Conservation (phyloP, 1,140 invertebrate genomes). For the Dolichoris vasculosae region DNA sequence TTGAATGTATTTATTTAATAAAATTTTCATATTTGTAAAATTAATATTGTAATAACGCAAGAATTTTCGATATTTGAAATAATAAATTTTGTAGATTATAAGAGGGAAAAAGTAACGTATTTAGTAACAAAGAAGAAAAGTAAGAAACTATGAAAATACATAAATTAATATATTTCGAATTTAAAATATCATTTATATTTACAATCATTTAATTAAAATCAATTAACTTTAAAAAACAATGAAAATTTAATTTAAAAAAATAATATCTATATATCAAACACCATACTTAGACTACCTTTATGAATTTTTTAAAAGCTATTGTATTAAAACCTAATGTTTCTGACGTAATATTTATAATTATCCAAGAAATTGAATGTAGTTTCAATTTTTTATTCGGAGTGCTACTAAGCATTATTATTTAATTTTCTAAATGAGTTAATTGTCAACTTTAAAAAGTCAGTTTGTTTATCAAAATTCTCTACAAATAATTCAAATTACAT, state of each 20-base stretch:
- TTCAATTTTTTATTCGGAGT: background rate
- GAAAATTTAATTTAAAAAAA: background rate
- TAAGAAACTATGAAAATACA: too few relatives aligned
- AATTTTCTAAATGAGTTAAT: background rate
- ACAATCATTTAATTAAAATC: background rate
- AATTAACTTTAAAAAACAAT: background rate
- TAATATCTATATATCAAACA: background rate
- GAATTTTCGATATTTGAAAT: too few relatives aligned
- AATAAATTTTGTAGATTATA: too few relatives aligned
- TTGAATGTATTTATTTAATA: too few relatives aligned
- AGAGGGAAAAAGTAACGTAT: too few relatives aligned
- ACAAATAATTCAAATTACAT: background rate
- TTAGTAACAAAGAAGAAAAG: too few relatives aligned
- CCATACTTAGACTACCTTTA: background rate
- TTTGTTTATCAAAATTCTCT: background rate
- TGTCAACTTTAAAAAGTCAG: background rate
- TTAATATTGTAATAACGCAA: too few relatives aligned
- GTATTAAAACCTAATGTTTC: too few relatives aligned
- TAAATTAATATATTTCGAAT: too few relatives aligned
- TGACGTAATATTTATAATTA: constrained; percentile 21
- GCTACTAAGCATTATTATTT: background rate
- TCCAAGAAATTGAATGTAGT: background rate
- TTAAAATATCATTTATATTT: too few relatives aligned
- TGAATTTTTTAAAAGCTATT: background rate
- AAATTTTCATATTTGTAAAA: too few relatives aligned